Conservation (phyloP, 2,113 vertebrate genomes). For the Bolborhynchus lineola region DNA sequence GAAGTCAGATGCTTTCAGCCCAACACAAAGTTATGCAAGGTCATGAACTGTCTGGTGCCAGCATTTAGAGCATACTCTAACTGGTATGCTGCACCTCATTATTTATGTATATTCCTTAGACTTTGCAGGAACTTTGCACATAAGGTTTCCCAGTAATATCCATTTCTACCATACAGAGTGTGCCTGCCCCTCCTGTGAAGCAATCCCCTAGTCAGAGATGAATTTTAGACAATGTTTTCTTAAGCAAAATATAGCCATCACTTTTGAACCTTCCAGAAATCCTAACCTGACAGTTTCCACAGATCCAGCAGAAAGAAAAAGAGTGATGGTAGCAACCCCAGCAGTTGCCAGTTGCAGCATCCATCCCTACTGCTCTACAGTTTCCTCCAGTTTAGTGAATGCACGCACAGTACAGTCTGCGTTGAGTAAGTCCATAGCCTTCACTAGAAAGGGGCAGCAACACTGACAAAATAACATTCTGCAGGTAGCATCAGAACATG, state of each 20-base stretch:
- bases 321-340: background rate
- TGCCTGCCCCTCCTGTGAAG: background rate
- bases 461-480: background rate
- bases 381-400: background rate
- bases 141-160: background rate
- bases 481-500: background rate
- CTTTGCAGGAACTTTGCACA: background rate
- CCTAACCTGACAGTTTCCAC: background rate
- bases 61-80: background rate
- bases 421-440: background rate
- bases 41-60: background rate
- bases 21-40: background rate
- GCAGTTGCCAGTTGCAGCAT: background rate
- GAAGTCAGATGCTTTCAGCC: background rate
- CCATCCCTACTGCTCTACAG: background rate
- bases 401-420: accelerated
- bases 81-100: background rate
- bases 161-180: background rate
- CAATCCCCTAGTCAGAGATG: background rate
- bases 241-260: background rate
- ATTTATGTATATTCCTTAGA: background rate
- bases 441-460: background rate
- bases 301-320: background rate
- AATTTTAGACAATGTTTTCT: background rate
- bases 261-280: background rate